Evolutionary conservation across 2,888 invertebrate species (phyloP), one percentile per base, ranked within the genome.

Genomic region (Bembecia ichneumoniformis): DNA sequence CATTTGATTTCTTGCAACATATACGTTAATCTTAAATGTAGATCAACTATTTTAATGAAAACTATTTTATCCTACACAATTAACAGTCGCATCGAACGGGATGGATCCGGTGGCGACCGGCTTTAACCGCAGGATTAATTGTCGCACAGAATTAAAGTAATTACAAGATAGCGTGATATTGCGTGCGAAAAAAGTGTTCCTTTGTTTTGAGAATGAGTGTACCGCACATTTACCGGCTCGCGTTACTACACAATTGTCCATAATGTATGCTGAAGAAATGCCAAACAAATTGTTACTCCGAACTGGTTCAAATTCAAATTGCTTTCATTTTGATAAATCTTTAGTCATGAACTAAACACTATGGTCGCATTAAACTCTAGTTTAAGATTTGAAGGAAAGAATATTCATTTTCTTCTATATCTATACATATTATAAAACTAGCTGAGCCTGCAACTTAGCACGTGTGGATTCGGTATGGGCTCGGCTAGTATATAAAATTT

Each of bases 1-100:
- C n/a, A n/a, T n/a, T n/a, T n/a, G n/a, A 9, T 40, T 40, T 4
- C 13, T 40, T 13, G n/a, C 14, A 40, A 40, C 5, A 10, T 13
- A 13, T 13, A 13, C 44, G 15, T 44, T 40, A 11, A 16, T 44
- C 50, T 46, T 28, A 51, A 47, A 51, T 52, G 45, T 48, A 58
- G 69, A 71, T 66, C 68, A 72, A 67, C 62, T 68, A 65, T 68
- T 64, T 55, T 53, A 54, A 60, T 17, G 45, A 59, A 70, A 71
- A 73, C 60, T 68, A 66, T 63, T 73, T 56, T 46, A 66, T 71
- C 77, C 64, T 54, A 71, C 63, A 63, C 54, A 68, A 63, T 73
- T 66, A 63, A 53, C 53, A 49, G 49, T 56, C 59, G 64, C 62
- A 58, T 28, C 28, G 28, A 28, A 28, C 28, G 28, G 28, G 77